phyloP scores from a whole-genome alignment of 1,140 invertebrate genomes.

The Cecropterus lyciades region DNA sequence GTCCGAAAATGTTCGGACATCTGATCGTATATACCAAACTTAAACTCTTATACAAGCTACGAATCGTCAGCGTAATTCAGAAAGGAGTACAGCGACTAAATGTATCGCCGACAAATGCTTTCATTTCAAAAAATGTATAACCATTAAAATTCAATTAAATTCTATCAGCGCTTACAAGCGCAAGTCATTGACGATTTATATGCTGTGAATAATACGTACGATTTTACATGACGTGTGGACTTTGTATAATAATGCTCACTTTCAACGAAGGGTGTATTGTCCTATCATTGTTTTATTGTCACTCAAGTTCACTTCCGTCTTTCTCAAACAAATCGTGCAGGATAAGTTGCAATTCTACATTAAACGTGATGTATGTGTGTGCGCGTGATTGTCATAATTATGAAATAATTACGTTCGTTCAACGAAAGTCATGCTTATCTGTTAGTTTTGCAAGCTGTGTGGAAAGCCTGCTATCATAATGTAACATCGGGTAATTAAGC shows the following conservation, averaged over 20 bases:
- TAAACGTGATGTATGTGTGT: conserved; percentile 11
- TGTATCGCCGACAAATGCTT: too few species aligned
- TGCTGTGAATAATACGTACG: too few species aligned
- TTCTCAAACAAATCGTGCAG: conserved; percentile 11
- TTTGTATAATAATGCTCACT: not conserved
- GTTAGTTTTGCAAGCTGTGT: conserved; percentile 6
- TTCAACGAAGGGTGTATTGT: not conserved
- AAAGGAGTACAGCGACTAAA: too few species aligned
- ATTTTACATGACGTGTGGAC: not conserved
- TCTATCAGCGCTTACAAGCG: too few species aligned
- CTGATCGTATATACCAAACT: too few species aligned
- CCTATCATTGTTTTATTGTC: conserved; percentile 9
- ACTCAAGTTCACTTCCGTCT: conserved; percentile 2
- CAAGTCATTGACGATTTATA: not conserved
- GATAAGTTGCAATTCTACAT: conserved; percentile 5
- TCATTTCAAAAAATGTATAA: too few species aligned
- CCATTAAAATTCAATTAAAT: too few species aligned
- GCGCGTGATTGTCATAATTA: conserved; percentile 22
- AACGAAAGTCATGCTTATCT: conserved; percentile 20
- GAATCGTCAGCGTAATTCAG: too few species aligned
- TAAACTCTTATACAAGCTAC: too few species aligned
- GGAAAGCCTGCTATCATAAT: not conserved
- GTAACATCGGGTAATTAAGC: conserved; percentile 4
- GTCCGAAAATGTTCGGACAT: too few species aligned
- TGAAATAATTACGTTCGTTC: conserved; percentile 32